These are phyloP conservation scores for Drosophila parabipectinata DNA, from an alignment of 1,140 invertebrate genomes.

Conservation along the genomic window DNA sequence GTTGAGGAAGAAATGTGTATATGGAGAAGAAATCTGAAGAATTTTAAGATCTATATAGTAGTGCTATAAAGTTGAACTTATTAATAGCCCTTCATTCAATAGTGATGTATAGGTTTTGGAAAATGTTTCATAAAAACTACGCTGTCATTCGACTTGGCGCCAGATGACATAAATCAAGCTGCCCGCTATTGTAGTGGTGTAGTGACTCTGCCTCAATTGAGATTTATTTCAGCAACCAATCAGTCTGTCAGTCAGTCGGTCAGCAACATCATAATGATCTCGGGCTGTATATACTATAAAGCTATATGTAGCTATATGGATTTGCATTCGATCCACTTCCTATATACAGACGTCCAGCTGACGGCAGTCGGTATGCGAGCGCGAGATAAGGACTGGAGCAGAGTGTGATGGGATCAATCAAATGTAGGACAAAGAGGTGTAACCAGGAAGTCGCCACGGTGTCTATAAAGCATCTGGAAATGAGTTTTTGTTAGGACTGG, in stretches of 20 bases:
- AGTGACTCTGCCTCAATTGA: constrained; percentile 50
- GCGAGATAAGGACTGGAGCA: constrained; percentile 19
- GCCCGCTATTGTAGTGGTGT: constrained; percentile 20
- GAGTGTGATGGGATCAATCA: constrained; percentile 11
- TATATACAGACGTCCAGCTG: constrained; percentile 50
- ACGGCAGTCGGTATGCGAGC: constrained; percentile 28
- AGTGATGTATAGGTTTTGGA: too few species aligned
- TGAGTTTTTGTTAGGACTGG: neutral
- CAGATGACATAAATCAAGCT: constrained; percentile 60
- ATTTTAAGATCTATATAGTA: neutral
- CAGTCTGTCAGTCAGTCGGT: constrained; percentile 49
- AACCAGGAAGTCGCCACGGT: constrained; percentile 19
- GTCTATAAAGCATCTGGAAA: neutral
- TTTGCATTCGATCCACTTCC: constrained; percentile 59
- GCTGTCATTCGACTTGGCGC: constrained; percentile 55
- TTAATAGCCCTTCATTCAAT: too few species aligned
- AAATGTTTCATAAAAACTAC: constrained; percentile 15
- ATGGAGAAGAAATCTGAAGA: neutral
- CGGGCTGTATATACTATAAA: constrained; percentile 23
- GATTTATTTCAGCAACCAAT: constrained; percentile 71
- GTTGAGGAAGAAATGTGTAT: neutral
- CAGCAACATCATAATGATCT: constrained; percentile 45
- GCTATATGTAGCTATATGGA: constrained; percentile 23
- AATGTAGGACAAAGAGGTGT: constrained; percentile 25
- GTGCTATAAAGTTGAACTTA: too few species aligned